These are phyloP conservation scores for Neodiprion virginianus DNA, from an alignment of 1,140 invertebrate species.

Conservation along the genomic window DNA sequence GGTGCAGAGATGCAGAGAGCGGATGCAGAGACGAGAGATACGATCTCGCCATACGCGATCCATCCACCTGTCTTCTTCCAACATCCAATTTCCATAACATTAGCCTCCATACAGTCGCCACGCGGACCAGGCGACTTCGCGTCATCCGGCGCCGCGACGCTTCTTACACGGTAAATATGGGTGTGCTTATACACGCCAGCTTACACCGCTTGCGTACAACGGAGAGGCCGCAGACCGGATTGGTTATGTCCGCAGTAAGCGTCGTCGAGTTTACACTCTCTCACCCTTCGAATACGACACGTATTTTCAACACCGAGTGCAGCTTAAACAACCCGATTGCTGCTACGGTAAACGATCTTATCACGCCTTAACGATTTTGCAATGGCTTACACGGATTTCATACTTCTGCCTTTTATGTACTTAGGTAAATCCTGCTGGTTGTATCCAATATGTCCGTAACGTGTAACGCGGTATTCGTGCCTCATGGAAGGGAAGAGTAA, in stretches of 20 bases:
- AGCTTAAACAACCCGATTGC: background rate
- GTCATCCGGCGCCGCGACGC: conserved; percentile 29
- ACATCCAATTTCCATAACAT: conserved; percentile 60
- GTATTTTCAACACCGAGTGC: background rate
- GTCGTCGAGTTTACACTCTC: background rate
- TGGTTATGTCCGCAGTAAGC: background rate
- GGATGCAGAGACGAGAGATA: background rate
- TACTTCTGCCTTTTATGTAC: no score
- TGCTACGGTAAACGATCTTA: no score
- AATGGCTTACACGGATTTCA: no score
- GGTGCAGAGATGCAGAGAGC: background rate
- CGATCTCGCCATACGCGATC: conserved; percentile 2
- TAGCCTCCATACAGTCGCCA: conserved; percentile 45
- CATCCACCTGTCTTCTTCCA: conserved; percentile 47
- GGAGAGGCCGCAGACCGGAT: no score
- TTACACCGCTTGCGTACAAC: background rate
- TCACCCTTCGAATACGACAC: background rate
- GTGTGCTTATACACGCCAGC: background rate
- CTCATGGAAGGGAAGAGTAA: no score
- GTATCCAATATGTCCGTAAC: no score
- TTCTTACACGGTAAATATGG: conserved; percentile 4
- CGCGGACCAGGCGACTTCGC: conserved; percentile 21
- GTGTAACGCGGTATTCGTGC: no score
- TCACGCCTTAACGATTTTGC: no score
- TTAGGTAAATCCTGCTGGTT: no score